These are phyloP conservation scores for Eulimnadia texana DNA, from an alignment of 1,140 invertebrate genomes.

Conservation along the genomic window DNA sequence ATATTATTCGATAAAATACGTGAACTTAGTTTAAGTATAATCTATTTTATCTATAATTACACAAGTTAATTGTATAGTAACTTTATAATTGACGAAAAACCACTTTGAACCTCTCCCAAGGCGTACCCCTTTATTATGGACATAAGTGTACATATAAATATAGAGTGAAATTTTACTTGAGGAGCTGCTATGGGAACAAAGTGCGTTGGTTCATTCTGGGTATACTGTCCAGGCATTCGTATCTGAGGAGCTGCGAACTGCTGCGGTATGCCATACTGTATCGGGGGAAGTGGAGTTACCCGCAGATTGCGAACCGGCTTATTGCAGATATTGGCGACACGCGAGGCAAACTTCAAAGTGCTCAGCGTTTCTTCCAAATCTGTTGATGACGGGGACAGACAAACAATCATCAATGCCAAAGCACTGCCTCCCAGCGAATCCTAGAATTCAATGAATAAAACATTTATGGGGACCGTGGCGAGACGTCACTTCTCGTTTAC, in stretches of 20 bases:
- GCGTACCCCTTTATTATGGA: too few species aligned
- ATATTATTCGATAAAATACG: too few species aligned
- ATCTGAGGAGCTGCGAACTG: not conserved
- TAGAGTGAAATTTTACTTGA: too few species aligned
- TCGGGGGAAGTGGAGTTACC: not conserved
- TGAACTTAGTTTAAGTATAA: too few species aligned
- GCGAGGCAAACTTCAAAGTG: slow-evolving; percentile 25
- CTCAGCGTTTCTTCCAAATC: slow-evolving; percentile 33
- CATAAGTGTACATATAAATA: too few species aligned
- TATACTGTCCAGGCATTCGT: not conserved
- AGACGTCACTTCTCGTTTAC: too few species aligned
- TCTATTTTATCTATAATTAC: too few species aligned
- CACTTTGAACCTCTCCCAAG: too few species aligned
- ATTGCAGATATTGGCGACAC: slow-evolving; percentile 12
- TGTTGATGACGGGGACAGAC: slow-evolving; percentile 28
- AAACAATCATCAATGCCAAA: slow-evolving; percentile 33
- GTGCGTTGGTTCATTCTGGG: not conserved
- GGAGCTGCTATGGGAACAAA: not conserved
- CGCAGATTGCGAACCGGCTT: slow-evolving; percentile 8
- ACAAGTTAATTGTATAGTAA: too few species aligned
- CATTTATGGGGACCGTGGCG: too few species aligned
- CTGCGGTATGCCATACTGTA: not conserved
- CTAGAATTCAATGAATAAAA: slow-evolving; percentile 18
- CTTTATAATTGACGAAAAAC: too few species aligned
- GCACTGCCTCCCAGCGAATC: slow-evolving; percentile 34